Percentiles rank a stretch among this genome's conserved stretches.
phyloP scores from a whole-genome alignment of 2,797 vertebrate species.

The Catharus ustulatus region DNA sequence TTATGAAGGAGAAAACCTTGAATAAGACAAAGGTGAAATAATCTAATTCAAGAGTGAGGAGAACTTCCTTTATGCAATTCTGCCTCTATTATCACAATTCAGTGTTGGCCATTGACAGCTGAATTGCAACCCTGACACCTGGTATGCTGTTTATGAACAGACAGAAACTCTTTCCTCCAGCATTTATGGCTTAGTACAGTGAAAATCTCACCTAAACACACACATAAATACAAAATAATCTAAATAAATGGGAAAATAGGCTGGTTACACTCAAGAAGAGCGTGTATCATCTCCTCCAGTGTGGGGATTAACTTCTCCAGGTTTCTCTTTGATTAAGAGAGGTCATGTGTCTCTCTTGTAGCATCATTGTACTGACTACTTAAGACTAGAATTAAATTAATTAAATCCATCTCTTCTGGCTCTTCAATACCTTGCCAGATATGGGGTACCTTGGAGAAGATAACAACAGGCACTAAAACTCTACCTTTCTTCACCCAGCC shows the following conservation, averaged over 20 bases:
- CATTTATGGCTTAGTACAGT: not conserved
- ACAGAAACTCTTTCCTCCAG: not conserved
- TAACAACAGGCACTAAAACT: not conserved
- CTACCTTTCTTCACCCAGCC: not conserved
- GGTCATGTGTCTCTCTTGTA: rapidly evolving
- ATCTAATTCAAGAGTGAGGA: constrained; percentile 40
- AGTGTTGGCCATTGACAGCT: not conserved
- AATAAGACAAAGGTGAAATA: constrained; percentile 40
- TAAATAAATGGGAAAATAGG: not conserved
- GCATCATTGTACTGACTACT: not conserved
- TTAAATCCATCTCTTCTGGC: not conserved
- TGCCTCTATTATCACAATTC: constrained; percentile 10
- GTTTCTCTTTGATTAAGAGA: not conserved
- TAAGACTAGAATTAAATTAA: not conserved
- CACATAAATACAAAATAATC: not conserved
- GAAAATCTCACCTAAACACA: not conserved
- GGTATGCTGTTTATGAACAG: not conserved
- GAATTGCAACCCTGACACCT: not conserved
- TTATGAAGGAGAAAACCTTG: not conserved
- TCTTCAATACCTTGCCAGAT: not conserved
- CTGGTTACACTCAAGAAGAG: not conserved
- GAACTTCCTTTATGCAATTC: not conserved
- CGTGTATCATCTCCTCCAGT: rapidly evolving
- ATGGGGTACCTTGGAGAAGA: not conserved
- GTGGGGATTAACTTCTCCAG: not conserved